Conservation (phyloP, 2,888 invertebrate genomes). For the Incurvaria masculella region DNA sequence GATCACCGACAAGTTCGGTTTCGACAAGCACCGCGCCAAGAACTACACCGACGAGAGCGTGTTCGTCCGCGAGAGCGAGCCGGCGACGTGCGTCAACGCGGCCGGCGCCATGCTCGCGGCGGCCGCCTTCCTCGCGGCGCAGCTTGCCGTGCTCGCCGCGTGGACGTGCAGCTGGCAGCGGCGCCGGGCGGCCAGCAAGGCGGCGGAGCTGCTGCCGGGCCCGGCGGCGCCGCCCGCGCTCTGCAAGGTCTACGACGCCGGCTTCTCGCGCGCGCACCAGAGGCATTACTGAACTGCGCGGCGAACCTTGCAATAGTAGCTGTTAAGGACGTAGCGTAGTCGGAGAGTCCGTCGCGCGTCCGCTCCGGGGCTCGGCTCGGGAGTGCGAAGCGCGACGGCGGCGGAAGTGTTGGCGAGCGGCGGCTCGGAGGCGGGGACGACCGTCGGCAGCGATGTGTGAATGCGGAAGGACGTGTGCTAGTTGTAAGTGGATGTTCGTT, state of each 20-base stretch:
- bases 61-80: slow-evolving; percentile 62
- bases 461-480: slow-evolving; percentile 32
- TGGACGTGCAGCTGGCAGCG: slow-evolving; percentile 90
- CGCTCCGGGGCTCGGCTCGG: slow-evolving; percentile 31
- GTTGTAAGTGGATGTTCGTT: slow-evolving; percentile 25
- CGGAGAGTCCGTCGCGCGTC: slow-evolving; percentile 43
- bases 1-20: slow-evolving; percentile 90
- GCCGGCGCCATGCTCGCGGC: slow-evolving; percentile 82
- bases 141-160: slow-evolving; percentile 81
- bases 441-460: slow-evolving; percentile 38
- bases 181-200: slow-evolving; percentile 65
- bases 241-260: slow-evolving; percentile 86
- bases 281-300: slow-evolving; percentile 42
- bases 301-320: slow-evolving; percentile 53
- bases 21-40: slow-evolving; percentile 66
- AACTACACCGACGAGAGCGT: slow-evolving; percentile 68
- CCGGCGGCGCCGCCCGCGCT: slow-evolving; percentile 58
- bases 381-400: slow-evolving; percentile 27
- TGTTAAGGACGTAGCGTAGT: slow-evolving; percentile 43
- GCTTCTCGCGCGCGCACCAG: slow-evolving; percentile 72
- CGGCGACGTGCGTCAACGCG: slow-evolving; percentile 68
- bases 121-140: slow-evolving; percentile 80
- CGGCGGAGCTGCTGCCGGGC: slow-evolving; percentile 64
- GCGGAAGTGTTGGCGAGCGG: slow-evolving; percentile 32
- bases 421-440: slow-evolving; percentile 52